Evolutionary conservation across 2,797 vertebrate genomes (phyloP).

Genomic region (Triplophysa bombifrons): DNA sequence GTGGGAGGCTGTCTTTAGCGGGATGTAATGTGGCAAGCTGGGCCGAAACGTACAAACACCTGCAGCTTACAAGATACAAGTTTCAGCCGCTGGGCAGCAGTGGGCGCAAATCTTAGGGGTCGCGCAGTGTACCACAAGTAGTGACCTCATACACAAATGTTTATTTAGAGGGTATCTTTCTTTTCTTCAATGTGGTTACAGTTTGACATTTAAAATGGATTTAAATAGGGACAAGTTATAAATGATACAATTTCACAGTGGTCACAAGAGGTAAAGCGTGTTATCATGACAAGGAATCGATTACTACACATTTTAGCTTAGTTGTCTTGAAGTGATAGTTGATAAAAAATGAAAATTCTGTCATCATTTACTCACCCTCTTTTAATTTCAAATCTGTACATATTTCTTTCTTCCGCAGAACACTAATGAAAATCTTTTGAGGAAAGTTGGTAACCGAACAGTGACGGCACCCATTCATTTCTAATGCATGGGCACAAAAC

Average conservation of each 20-base stretch:
- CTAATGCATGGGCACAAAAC: too few relatives aligned
- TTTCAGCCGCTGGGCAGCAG: conserved; percentile 1
- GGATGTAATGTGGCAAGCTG: conserved; percentile 1
- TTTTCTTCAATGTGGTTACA: neutral
- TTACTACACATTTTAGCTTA: too few relatives aligned
- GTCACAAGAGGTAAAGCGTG: too few relatives aligned
- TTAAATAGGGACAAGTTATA: neutral
- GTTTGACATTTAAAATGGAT: neutral
- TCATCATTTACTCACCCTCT: too few relatives aligned
- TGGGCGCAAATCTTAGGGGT: neutral
- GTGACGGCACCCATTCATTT: too few relatives aligned
- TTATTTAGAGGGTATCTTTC: neutral
- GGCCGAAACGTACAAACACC: neutral
- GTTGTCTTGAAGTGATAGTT: too few relatives aligned
- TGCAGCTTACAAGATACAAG: conserved; percentile 9
- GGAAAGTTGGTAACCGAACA: too few relatives aligned
- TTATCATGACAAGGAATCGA: too few relatives aligned
- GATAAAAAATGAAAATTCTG: too few relatives aligned
- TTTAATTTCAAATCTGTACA: too few relatives aligned
- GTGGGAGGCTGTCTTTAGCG: neutral
- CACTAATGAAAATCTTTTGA: too few relatives aligned
- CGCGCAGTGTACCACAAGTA: neutral
- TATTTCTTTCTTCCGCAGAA: too few relatives aligned
- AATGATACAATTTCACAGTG: neutral
- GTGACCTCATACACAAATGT: neutral